These are phyloP conservation scores for Cremastinae sp. DNA, from an alignment of 2,888 invertebrate species.

Conservation along the genomic window DNA sequence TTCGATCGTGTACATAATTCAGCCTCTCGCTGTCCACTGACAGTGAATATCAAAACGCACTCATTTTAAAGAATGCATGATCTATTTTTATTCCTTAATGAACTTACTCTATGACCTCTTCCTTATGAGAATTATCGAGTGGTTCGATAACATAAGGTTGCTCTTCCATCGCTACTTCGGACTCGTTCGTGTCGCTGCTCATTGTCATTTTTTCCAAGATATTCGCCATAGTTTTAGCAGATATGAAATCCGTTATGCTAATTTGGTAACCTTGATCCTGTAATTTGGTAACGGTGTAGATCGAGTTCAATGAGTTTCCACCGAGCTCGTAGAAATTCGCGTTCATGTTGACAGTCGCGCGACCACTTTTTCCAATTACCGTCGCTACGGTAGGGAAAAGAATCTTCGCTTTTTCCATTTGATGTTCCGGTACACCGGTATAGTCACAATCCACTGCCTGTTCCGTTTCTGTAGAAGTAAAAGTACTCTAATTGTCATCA, in stretches of 20 bases:
- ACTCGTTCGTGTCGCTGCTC: constrained; percentile 64
- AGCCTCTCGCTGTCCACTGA: too few species aligned
- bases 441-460: constrained; percentile 86
- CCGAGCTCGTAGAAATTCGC: constrained; percentile 92
- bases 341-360: constrained; percentile 83
- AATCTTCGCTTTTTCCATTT: constrained; percentile 84
- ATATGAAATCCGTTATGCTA: constrained; percentile 90
- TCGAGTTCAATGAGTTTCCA: constrained; percentile 93
- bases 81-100: too few species aligned
- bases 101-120: constrained; percentile 87
- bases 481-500: not conserved
- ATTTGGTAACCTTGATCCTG: constrained; percentile 89
- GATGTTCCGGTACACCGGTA: constrained; percentile 83
- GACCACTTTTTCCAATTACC: constrained; percentile 85
- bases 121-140: constrained; percentile 84
- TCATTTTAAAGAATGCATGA: too few species aligned
- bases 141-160: constrained; percentile 81
- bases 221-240: constrained; percentile 86
- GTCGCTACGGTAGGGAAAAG: constrained; percentile 89
- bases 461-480: constrained; percentile 80
- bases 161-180: constrained; percentile 68
- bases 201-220: constrained; percentile 84
- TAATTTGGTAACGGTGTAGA: constrained; percentile 89
- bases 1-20: too few species aligned
- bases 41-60: too few species aligned